phyloP scores from a whole-genome alignment of 2,113 vertebrate species.

The Myotis lucifugus region DNA sequence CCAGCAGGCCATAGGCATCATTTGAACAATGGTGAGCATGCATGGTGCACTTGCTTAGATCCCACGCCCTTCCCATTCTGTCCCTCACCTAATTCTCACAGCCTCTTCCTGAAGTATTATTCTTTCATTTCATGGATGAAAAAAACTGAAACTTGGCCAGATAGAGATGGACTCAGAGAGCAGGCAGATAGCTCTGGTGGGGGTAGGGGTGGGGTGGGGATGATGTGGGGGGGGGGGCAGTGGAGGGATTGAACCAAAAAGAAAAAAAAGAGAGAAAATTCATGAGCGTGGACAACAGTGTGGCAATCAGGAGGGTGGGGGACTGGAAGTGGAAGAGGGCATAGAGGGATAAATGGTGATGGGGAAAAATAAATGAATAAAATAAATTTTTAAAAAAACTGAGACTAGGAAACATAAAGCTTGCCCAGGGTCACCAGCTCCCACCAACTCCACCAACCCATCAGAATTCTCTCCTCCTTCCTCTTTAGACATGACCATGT shows the following conservation, averaged over 20 bases:
- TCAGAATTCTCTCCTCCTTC: neutral
- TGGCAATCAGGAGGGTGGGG: too few relatives aligned
- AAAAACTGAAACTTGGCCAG: too few relatives aligned
- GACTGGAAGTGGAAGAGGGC: too few relatives aligned
- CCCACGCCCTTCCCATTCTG: neutral
- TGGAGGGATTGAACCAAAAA: too few relatives aligned
- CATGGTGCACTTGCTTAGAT: rapidly evolving
- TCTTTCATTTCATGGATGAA: neutral
- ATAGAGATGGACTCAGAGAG: too few relatives aligned
- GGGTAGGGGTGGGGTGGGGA: too few relatives aligned
- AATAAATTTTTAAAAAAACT: neutral
- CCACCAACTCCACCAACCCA: neutral
- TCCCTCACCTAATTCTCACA: neutral
- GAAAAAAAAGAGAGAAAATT: too few relatives aligned
- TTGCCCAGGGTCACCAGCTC: neutral
- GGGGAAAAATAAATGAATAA: too few relatives aligned
- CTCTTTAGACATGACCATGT: neutral
- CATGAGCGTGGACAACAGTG: too few relatives aligned
- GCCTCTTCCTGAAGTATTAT: neutral
- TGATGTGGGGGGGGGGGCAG: too few relatives aligned
- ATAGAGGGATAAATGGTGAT: too few relatives aligned
- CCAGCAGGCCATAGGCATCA: neutral
- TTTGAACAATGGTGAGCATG: neutral
- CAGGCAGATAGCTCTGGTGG: too few relatives aligned
- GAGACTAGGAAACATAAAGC: neutral